Evolutionary conservation across 2,888 invertebrate genomes (phyloP), one percentile per base, ranked within the genome.

Genomic region (Epiblema foenella): DNA sequence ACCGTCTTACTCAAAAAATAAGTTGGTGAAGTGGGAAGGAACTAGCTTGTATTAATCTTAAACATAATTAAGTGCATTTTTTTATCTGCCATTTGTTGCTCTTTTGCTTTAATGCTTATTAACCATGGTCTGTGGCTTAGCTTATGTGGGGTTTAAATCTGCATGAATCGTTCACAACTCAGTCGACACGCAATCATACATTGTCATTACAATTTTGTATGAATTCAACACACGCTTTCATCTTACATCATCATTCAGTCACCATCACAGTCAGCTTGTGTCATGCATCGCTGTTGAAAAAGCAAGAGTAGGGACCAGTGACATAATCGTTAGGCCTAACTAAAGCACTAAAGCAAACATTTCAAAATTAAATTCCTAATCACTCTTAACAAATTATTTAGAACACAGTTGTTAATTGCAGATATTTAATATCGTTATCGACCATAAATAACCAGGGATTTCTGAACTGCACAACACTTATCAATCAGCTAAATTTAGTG

Each of bases 261-360:
- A 29, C n/a, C n/a, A n/a, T n/a, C n/a, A n/a, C 57, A 51, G 52
- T 60, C 37, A 33, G 64, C 59, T 59, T 70, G 46, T 33, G 33
- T 69, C 17, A 59, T 59, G 59, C 54, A 20, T 70, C 20, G 65
- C 58, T 65, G 37, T 62, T 63, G 15, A 62, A 62, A 63, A 64
- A 68, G 68, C 69, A 67, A 67, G 67, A 70, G 73, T 74, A 71
- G 76, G 75, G 74, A 72, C 62, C 72, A 73, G 77, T 77, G 77
- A 76, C 75, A 76, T 58, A 59, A 59, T 58, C 15, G 12, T 24
- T 56, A n/a, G 51, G 49, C 49, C 58, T 0, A 58, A 59, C 51
- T 59, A 24, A 59, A 57, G 51, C n/a, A 62, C 51, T n/a, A 46
- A 46, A 8, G 46, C 46, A n/a, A n/a, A 46, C n/a, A 46, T 15